phyloP scores from a whole-genome alignment of 2,888 invertebrate species.

The Blera fallax region DNA sequence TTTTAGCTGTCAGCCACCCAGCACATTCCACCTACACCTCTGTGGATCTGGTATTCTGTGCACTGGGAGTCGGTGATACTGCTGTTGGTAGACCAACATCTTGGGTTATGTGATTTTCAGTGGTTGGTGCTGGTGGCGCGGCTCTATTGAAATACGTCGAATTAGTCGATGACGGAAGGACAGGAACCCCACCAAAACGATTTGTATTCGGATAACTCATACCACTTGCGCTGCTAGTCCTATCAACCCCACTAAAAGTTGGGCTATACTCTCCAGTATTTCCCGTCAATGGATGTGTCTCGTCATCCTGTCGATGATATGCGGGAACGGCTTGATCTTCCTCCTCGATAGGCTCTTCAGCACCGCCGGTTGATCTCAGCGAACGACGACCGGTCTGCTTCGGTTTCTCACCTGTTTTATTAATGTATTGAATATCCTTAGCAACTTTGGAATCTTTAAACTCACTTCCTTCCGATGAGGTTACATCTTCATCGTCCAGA shows the following conservation, averaged over 20 bases:
- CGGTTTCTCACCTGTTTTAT: slow-evolving; percentile 82
- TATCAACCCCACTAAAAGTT: slow-evolving; percentile 80
- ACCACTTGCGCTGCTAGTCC: slow-evolving; percentile 79
- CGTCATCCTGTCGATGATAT: slow-evolving; percentile 41
- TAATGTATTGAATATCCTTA: slow-evolving; percentile 85
- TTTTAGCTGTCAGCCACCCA: slow-evolving; percentile 18
- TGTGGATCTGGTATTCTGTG: slow-evolving; percentile 79
- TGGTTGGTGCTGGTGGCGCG: slow-evolving; percentile 72
- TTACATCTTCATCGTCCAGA: slow-evolving; percentile 86
- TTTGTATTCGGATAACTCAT: slow-evolving; percentile 78
- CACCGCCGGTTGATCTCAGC: slow-evolving; percentile 82
- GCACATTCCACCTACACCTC: slow-evolving; percentile 78
- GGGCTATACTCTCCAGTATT: slow-evolving; percentile 79
- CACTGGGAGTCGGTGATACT: slow-evolving; percentile 80
- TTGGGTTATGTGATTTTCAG: slow-evolving; percentile 77
- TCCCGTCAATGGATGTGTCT: slow-evolving; percentile 23
- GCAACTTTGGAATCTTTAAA: slow-evolving; percentile 85
- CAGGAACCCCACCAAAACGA: slow-evolving; percentile 80
- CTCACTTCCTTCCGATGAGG: slow-evolving; percentile 85
- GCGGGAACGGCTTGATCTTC: slow-evolving; percentile 70
- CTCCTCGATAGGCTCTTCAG: slow-evolving; percentile 76
- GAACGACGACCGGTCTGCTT: slow-evolving; percentile 85
- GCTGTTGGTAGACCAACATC: slow-evolving; percentile 80
- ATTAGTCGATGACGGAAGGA: slow-evolving; percentile 77
- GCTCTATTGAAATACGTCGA: slow-evolving; percentile 78